Evolutionary conservation across 2,888 invertebrate species (phyloP).

Genomic region (Phytoseiulus persimilis): DNA sequence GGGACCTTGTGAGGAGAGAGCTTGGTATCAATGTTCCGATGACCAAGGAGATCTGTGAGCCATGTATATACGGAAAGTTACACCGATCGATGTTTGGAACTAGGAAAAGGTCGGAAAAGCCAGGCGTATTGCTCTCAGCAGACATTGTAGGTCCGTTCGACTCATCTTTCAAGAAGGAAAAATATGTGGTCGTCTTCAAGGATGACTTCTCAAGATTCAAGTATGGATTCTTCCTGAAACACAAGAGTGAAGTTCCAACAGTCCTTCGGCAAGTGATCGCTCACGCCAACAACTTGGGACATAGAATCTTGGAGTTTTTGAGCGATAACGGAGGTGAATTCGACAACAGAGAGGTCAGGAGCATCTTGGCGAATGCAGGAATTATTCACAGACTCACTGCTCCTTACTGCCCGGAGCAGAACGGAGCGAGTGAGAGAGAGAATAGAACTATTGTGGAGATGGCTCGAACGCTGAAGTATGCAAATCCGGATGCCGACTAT

Average conservation of each 20-base stretch:
- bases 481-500: conserved; percentile 23
- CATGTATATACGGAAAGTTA: conserved; percentile 40
- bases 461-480: conserved; percentile 39
- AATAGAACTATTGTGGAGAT: conserved; percentile 42
- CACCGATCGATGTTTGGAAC: conserved; percentile 39
- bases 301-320: conserved; percentile 40
- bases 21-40: conserved; percentile 33
- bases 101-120: neutral
- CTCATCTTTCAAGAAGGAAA: conserved; percentile 37
- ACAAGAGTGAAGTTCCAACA: conserved; percentile 38
- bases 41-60: conserved; percentile 35
- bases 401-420: conserved; percentile 43
- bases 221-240: conserved; percentile 40
- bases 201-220: conserved; percentile 42
- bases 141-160: conserved; percentile 43
- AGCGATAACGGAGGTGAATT: conserved; percentile 42
- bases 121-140: conserved; percentile 37
- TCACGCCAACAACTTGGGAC: conserved; percentile 17
- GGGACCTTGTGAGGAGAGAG: conserved; percentile 22
- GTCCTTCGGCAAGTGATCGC: conserved; percentile 8
- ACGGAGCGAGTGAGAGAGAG: conserved; percentile 42
- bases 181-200: conserved; percentile 43
- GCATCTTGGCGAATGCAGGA: conserved; percentile 40
- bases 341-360: conserved; percentile 40
- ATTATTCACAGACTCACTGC: conserved; percentile 42